Percentiles rank a stretch among this genome's conserved stretches.
phyloP scores from a whole-genome alignment of 2,888 invertebrate species.

The Lobophora halterata region DNA sequence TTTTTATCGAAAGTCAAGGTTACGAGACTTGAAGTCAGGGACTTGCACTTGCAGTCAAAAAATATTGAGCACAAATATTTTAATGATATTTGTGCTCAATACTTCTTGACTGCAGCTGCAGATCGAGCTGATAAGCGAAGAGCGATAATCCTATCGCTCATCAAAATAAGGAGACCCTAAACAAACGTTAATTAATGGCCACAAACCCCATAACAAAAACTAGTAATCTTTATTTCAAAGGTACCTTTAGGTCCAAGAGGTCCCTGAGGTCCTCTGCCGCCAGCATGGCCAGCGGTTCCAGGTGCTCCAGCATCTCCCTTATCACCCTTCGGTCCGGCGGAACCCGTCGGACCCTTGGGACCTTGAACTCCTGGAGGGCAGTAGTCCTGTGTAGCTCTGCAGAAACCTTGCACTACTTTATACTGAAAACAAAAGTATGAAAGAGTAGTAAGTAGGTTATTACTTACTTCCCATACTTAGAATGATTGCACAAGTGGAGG shows the following conservation, averaged over 20 bases:
- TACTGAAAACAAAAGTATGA: constrained; percentile 79
- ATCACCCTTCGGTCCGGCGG: constrained; percentile 82
- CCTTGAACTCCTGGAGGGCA: constrained; percentile 87
- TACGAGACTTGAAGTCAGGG: neutral
- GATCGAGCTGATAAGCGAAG: too few species aligned
- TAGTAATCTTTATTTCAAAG: neutral
- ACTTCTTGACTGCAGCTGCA: too few species aligned
- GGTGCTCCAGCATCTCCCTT: constrained; percentile 85
- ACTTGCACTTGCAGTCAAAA: too few species aligned
- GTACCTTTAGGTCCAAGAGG: constrained; percentile 82
- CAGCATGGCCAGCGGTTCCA: constrained; percentile 86
- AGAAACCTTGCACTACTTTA: constrained; percentile 91
- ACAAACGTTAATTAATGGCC: neutral
- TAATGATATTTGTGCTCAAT: too few species aligned
- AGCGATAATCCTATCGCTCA: too few species aligned
- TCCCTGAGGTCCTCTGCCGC: constrained; percentile 83
- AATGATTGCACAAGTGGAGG: too few species aligned
- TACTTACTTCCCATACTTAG: too few species aligned
- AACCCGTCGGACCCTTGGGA: constrained; percentile 80
- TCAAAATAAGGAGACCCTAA: too few species aligned
- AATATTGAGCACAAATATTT: too few species aligned
- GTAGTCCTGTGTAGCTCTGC: constrained; percentile 90
- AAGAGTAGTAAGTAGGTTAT: too few species aligned
- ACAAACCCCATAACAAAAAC: neutral
- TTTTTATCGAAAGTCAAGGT: too few species aligned